phyloP scores from a whole-genome alignment of 2,888 invertebrate genomes.

The Drosophila monieri region DNA sequence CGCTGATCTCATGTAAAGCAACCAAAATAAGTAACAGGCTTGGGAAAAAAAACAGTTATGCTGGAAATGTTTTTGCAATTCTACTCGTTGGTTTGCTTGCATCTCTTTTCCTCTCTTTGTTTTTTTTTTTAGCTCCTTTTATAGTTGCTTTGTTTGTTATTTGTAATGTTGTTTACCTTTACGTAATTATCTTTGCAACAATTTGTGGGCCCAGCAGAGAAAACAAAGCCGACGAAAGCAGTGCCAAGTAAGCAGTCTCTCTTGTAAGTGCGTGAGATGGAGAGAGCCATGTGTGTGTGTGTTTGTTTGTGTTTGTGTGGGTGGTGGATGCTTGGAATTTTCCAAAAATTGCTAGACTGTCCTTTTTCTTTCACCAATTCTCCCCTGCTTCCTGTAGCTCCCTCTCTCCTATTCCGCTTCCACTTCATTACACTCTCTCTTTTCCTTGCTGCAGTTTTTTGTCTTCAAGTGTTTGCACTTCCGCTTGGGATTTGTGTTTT shows the following conservation, averaged over 20 bases:
- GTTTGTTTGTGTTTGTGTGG: conserved; percentile 9
- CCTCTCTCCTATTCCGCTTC: conserved; percentile 7
- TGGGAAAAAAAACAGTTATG: conserved; percentile 30
- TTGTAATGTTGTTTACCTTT: conserved; percentile 78
- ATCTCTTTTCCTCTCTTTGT: conserved; percentile 1
- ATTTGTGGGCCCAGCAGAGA: conserved; percentile 40
- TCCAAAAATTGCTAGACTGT: conserved; percentile 63
- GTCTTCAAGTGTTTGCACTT: conserved; percentile 69
- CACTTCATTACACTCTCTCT: conserved; percentile 1
- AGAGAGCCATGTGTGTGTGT: conserved; percentile 12
- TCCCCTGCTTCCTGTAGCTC: neutral
- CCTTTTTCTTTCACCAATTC: conserved; percentile 36
- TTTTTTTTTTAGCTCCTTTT: conserved; percentile 15
- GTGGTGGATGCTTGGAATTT: conserved; percentile 72
- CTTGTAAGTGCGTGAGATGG: conserved; percentile 24
- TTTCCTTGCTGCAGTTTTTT: conserved; percentile 42
- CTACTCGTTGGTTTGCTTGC: conserved; percentile 14
- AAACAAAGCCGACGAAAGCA: conserved; percentile 15
- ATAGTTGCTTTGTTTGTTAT: conserved; percentile 53
- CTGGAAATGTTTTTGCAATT: conserved; percentile 14
- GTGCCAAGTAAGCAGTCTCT: conserved; percentile 1
- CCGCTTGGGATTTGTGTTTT: conserved; percentile 57
- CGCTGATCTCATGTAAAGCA: conserved; percentile 78
- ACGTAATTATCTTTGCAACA: conserved; percentile 77
- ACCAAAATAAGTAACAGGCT: conserved; percentile 41